phyloP scores from a whole-genome alignment of 2,113 vertebrate species.

The Pseudorhombus dupliciocellatus region DNA sequence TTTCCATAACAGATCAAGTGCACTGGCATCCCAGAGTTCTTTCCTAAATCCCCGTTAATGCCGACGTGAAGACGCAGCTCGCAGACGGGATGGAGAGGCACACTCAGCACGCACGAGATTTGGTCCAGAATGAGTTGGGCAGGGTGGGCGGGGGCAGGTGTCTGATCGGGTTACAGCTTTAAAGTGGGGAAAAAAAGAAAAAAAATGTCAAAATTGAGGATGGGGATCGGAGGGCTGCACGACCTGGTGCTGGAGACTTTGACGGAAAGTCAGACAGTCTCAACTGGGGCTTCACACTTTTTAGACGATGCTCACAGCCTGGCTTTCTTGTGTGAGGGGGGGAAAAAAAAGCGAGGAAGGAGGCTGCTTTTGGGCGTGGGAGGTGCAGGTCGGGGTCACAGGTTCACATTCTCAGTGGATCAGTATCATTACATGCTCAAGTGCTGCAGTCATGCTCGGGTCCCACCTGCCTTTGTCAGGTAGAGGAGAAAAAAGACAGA shows the following conservation, averaged over 20 bases:
- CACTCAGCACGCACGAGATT: constrained; percentile 35
- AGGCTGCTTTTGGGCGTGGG: constrained; percentile 59
- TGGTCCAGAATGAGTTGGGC: constrained; percentile 19
- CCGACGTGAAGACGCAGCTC: constrained; percentile 50
- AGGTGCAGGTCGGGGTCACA: constrained; percentile 56
- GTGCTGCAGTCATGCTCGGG: constrained; percentile 61
- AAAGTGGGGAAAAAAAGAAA: constrained; percentile 24
- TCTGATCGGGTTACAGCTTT: constrained; percentile 24
- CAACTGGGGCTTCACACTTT: neutral
- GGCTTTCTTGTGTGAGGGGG: constrained; percentile 45
- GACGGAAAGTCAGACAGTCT: constrained; percentile 1
- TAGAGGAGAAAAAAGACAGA: constrained; percentile 21
- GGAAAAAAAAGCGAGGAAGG: constrained; percentile 44
- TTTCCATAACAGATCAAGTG: constrained; percentile 62
- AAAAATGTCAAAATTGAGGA: constrained; percentile 17
- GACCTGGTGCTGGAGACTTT: neutral
- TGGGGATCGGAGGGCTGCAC: neutral
- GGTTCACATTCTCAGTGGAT: constrained; percentile 74
- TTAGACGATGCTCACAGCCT: neutral
- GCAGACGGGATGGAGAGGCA: constrained; percentile 33
- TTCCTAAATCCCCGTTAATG: constrained; percentile 53
- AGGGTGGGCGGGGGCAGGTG: neutral
- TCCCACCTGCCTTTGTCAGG: constrained; percentile 55
- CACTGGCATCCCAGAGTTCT: constrained; percentile 34
- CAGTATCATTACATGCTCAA: constrained; percentile 67